phyloP scores from a whole-genome alignment of 2,113 vertebrate species.

The Macrotis lagotis region DNA sequence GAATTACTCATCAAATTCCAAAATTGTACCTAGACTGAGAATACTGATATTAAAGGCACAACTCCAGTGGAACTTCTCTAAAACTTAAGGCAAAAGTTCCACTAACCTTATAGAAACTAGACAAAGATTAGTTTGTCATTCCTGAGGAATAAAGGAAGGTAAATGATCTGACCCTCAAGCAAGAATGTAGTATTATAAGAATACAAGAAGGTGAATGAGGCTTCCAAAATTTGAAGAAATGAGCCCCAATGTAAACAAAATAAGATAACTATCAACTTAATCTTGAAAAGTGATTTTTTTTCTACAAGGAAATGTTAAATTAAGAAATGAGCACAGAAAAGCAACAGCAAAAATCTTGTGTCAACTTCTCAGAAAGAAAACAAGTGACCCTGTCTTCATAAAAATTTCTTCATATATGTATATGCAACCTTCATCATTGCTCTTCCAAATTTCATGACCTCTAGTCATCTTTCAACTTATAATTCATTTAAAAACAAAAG shows the following conservation, averaged over 20 bases:
- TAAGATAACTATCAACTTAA: not conserved
- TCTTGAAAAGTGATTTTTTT: not conserved
- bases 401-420: too few relatives aligned
- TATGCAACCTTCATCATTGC: too few relatives aligned
- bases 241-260: not conserved
- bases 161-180: not conserved
- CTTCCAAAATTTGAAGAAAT: not conserved
- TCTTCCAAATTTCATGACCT: too few relatives aligned
- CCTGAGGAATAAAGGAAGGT: not conserved
- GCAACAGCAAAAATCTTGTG: not conserved
- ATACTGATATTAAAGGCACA: too few relatives aligned
- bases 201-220: not conserved
- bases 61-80: too few relatives aligned
- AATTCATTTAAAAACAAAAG: too few relatives aligned
- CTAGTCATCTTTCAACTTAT: too few relatives aligned
- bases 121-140: not conserved
- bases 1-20: too few relatives aligned
- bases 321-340: not conserved
- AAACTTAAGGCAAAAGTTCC: not conserved
- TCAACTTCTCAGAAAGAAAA: not conserved
- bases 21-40: too few relatives aligned
- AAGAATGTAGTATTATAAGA: not conserved
- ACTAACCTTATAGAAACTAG: not conserved
- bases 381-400: not conserved
- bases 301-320: not conserved